phyloP scores from a whole-genome alignment of 2,888 invertebrate species.

The Crossocerus cetratus region DNA sequence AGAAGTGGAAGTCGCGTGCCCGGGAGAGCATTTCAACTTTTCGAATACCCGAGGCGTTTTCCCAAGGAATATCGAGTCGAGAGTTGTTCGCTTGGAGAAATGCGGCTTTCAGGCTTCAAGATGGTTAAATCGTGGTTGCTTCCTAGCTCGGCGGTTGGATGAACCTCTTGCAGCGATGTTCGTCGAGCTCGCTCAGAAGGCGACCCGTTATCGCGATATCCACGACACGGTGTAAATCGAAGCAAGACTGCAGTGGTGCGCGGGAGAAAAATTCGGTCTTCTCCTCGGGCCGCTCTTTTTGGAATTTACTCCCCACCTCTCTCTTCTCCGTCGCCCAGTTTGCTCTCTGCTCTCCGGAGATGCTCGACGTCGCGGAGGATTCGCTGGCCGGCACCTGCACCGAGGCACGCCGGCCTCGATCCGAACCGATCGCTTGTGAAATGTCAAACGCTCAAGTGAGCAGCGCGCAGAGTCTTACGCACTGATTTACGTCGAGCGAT shows the following conservation, averaged over 20 bases:
- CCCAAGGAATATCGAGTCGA: no score
- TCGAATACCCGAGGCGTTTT: no score
- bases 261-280: conserved; percentile 5
- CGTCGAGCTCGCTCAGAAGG: neutral
- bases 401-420: conserved; percentile 5
- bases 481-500: conserved; percentile 25
- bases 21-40: no score
- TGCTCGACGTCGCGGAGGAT: conserved; percentile 16
- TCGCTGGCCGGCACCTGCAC: conserved; percentile 16
- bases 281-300: conserved; percentile 25
- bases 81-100: no score
- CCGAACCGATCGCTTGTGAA: conserved; percentile 29
- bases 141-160: neutral
- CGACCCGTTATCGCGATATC: neutral
- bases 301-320: conserved; percentile 38
- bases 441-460: conserved; percentile 14
- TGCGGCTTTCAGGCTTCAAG: no score
- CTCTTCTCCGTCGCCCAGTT: conserved; percentile 37
- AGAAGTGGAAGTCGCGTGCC: no score
- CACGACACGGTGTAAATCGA: neutral
- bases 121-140: no score
- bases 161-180: neutral
- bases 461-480: conserved; percentile 11
- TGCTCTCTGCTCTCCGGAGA: conserved; percentile 27
- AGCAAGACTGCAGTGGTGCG: no score